These are phyloP conservation scores for Apeira syringaria DNA, from an alignment of 2,888 invertebrate genomes.

Conservation along the genomic window DNA sequence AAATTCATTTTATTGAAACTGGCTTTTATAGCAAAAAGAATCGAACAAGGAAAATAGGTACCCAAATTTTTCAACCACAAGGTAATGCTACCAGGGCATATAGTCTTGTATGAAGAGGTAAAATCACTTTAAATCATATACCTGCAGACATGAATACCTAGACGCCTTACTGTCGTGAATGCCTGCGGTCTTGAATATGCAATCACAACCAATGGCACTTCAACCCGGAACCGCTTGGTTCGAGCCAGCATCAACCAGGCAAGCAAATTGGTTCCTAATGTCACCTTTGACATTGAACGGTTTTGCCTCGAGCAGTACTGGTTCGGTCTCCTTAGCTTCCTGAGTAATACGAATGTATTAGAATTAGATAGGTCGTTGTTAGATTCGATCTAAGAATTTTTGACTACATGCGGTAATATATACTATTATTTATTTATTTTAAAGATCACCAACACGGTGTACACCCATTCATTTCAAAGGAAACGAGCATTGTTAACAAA, in stretches of 20 bases:
- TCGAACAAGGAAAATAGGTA: conserved; percentile 1
- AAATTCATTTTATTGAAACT: too few species aligned
- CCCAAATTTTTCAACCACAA: background rate
- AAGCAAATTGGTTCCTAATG: conserved; percentile 25
- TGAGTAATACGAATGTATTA: conserved; percentile 3
- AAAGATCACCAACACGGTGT: too few species aligned
- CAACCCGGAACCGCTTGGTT: conserved; percentile 15
- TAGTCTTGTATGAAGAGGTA: conserved; percentile 11
- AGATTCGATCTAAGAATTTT: too few species aligned
- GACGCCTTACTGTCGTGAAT: background rate
- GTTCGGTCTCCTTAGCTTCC: conserved; percentile 24
- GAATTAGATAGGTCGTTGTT: too few species aligned
- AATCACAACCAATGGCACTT: conserved; percentile 12
- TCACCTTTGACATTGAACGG: conserved; percentile 26
- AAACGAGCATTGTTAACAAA: too few species aligned
- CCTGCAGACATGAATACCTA: conserved; percentile 1
- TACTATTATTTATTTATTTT: too few species aligned
- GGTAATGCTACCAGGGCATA: conserved; percentile 1
- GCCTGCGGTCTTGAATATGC: conserved; percentile 10
- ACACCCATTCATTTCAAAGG: too few species aligned
- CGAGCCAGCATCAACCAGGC: conserved; percentile 8
- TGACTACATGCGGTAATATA: too few species aligned
- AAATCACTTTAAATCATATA: conserved; percentile 6
- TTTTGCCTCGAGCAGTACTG: conserved; percentile 26
- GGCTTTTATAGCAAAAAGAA: background rate